phyloP scores from a whole-genome alignment of 1,140 invertebrate genomes.

The Drosophila setifemur region DNA sequence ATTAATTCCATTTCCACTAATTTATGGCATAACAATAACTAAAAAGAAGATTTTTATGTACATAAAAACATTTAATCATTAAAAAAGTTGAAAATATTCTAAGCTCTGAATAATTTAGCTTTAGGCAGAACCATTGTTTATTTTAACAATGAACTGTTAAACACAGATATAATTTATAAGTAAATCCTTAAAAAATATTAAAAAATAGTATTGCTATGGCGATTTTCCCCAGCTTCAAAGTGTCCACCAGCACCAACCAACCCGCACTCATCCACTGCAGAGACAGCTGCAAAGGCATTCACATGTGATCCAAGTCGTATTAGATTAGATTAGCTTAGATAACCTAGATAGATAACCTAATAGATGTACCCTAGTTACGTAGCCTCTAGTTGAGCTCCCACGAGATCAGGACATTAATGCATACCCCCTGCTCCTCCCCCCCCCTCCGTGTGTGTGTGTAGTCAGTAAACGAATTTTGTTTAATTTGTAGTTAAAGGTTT shows the following conservation, averaged over 20 bases:
- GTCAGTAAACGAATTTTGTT: constrained; percentile 65
- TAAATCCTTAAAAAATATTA: background rate
- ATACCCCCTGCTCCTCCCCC: constrained; percentile 1
- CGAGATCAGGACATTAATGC: constrained; percentile 29
- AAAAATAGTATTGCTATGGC: background rate
- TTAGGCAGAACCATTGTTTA: too few species aligned
- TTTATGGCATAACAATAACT: too few species aligned
- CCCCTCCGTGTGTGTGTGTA: constrained; percentile 31
- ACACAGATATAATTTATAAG: background rate
- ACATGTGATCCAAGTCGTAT: constrained; percentile 82
- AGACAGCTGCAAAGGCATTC: constrained; percentile 63
- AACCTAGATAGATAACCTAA: constrained; percentile 32
- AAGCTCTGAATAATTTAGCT: too few species aligned
- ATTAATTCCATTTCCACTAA: too few species aligned
- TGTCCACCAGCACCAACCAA: constrained; percentile 7
- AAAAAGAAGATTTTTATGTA: too few species aligned
- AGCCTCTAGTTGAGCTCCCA: constrained; percentile 44
- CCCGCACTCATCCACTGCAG: constrained; percentile 25
- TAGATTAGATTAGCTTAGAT: constrained; percentile 70
- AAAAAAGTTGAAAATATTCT: too few species aligned
- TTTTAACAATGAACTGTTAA: too few species aligned
- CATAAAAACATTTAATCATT: too few species aligned
- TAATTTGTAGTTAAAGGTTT: constrained; percentile 70
- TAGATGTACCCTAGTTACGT: constrained; percentile 39
- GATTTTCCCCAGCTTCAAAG: background rate